A percentile compares a stretch with the other conserved stretches of the same genome.
phyloP scores from a whole-genome alignment of 1,140 invertebrate species.

The Lycorma delicatula region DNA sequence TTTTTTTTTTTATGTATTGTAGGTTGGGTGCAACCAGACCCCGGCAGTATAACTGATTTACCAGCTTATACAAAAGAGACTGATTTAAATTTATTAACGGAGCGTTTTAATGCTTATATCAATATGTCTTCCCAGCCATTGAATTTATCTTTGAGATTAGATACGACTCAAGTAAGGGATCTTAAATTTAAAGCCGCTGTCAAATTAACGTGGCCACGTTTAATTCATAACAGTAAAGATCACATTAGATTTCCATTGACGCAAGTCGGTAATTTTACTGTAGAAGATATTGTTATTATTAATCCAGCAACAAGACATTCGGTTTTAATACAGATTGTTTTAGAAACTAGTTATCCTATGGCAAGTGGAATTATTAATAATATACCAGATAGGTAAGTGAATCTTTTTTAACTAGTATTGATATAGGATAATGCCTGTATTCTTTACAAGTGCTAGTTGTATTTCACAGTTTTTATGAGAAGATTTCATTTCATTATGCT shows the following conservation, averaged over 20 bases:
- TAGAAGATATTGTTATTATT: slow-evolving; percentile 46
- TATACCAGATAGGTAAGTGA: slow-evolving; percentile 17
- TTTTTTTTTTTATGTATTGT: too few species aligned
- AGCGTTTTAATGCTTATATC: slow-evolving; percentile 45
- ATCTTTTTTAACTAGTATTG: too few species aligned
- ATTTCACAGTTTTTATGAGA: too few species aligned
- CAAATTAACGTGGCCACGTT: slow-evolving; percentile 62
- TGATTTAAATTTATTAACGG: slow-evolving; percentile 51
- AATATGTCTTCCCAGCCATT: slow-evolving; percentile 39
- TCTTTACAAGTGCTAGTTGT: too few species aligned
- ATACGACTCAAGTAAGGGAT: slow-evolving; percentile 57
- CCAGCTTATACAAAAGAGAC: slow-evolving; percentile 50
- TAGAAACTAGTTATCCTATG: slow-evolving; percentile 43
- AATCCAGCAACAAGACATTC: slow-evolving; percentile 51
- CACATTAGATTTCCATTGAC: slow-evolving; percentile 66
- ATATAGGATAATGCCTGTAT: too few species aligned
- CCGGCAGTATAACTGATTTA: too few species aligned
- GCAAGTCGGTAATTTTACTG: slow-evolving; percentile 69
- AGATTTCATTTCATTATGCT: too few species aligned
- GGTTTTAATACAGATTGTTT: slow-evolving; percentile 50
- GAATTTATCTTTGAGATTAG: slow-evolving; percentile 38
- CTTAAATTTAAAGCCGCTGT: slow-evolving; percentile 52
- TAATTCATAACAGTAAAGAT: slow-evolving; percentile 35
- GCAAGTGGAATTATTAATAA: slow-evolving; percentile 10
- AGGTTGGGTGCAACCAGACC: too few species aligned